Conservation (phyloP, 2,113 vertebrate genomes). For the Chaetura pelagica region DNA sequence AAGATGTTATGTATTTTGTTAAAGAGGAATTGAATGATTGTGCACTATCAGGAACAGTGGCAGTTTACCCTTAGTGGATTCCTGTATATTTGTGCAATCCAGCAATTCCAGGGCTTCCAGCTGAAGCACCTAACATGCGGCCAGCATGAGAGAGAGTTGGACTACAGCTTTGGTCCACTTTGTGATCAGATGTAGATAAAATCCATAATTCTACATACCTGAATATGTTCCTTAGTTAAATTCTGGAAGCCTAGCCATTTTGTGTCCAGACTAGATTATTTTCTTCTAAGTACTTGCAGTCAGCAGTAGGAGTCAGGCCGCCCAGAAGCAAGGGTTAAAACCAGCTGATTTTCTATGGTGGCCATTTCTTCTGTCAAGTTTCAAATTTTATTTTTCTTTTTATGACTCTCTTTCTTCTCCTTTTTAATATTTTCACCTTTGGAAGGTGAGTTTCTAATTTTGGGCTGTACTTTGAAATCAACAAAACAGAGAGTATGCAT, state of each 20-base stretch:
- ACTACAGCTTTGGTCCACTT: not conserved
- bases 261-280: not conserved
- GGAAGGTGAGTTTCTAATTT: not conserved
- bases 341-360: not conserved
- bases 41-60: not conserved
- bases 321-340: not conserved
- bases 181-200: not conserved
- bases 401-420: not conserved
- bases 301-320: not conserved
- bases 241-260: not conserved
- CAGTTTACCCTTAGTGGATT: not conserved
- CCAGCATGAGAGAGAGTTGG: not conserved
- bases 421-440: not conserved
- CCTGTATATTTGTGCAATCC: not conserved
- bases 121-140: not conserved
- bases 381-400: not conserved
- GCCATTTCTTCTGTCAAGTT: not conserved
- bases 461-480: not conserved
- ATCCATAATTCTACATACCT: not conserved
- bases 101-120: not conserved
- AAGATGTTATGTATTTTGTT: not conserved
- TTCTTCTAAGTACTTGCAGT: not conserved
- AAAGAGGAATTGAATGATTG: not conserved
- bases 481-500: not conserved
- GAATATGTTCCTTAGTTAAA: not conserved